Conservation (phyloP, 2,888 invertebrate species). For the Atethmia centrago region DNA sequence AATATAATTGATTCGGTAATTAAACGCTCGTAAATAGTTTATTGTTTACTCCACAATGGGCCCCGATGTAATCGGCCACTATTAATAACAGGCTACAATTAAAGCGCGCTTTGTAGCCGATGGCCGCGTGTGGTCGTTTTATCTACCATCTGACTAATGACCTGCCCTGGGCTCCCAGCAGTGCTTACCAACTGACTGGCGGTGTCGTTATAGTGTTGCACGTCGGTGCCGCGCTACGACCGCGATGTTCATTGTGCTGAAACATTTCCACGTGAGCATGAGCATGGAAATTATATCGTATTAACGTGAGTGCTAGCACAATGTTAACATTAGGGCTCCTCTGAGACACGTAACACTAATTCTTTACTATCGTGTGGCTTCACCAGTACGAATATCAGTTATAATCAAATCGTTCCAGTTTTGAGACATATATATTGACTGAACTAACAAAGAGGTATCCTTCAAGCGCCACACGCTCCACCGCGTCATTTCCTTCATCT, state of each 20-base stretch:
- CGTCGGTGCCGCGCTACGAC: slow-evolving; percentile 11
- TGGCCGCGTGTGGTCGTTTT: slow-evolving; percentile 66
- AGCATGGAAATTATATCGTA: slow-evolving; percentile 17
- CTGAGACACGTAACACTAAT: not conserved
- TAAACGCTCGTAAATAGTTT: slow-evolving; percentile 57
- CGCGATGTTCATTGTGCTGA: slow-evolving; percentile 8
- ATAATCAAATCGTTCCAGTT: not conserved
- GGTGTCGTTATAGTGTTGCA: slow-evolving; percentile 20
- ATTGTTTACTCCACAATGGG: slow-evolving; percentile 58
- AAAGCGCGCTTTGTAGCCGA: slow-evolving; percentile 68
- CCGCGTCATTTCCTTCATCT: not conserved
- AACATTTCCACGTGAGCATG: slow-evolving; percentile 26
- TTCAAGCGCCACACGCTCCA: not conserved
- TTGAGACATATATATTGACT: not conserved
- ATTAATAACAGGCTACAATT: slow-evolving; percentile 70
- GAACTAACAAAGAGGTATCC: not conserved
- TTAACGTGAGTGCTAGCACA: not conserved
- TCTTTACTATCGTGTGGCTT: not conserved
- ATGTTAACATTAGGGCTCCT: not conserved
- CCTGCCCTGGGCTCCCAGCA: slow-evolving; percentile 49
- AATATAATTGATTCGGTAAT: slow-evolving; percentile 58
- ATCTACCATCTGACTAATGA: slow-evolving; percentile 68
- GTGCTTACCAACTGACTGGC: slow-evolving; percentile 21
- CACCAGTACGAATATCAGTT: not conserved
- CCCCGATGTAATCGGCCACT: slow-evolving; percentile 65